Percentiles rank a stretch among this genome's conserved stretches.
These are phyloP conservation scores for Argyrosomus japonicus DNA, from an alignment of 2,113 vertebrate species.

Conservation along the genomic window DNA sequence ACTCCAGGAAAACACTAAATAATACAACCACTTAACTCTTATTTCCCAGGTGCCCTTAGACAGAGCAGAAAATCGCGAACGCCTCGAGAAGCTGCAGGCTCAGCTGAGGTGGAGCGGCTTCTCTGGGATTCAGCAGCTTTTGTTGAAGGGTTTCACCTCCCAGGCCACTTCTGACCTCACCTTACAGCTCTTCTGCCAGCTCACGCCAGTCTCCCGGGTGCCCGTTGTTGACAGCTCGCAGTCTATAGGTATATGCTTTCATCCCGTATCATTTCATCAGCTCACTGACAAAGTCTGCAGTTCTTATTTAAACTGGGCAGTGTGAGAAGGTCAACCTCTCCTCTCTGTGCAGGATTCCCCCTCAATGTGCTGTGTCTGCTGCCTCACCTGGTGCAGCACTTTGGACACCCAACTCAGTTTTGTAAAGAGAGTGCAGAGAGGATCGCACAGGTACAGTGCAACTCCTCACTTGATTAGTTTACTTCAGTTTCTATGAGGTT, in stretches of 20 bases:
- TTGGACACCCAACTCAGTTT: slow-evolving; percentile 94
- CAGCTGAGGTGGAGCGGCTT: slow-evolving; percentile 98
- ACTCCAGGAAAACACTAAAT: neutral
- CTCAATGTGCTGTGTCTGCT: slow-evolving; percentile 97
- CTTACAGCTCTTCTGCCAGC: slow-evolving; percentile 95
- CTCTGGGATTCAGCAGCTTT: slow-evolving; percentile 95
- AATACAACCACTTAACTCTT: neutral
- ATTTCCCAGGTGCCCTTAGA: slow-evolving; percentile 90
- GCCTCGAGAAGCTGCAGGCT: slow-evolving; percentile 95
- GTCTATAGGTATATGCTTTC: slow-evolving; percentile 89
- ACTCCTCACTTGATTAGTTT: neutral
- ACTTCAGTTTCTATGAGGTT: neutral
- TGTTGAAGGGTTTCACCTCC: slow-evolving; percentile 98
- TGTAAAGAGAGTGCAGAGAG: slow-evolving; percentile 97
- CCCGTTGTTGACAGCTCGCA: slow-evolving; percentile 98
- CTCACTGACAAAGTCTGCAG: neutral
- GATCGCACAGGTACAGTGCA: slow-evolving; percentile 92
- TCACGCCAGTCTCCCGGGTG: slow-evolving; percentile 95
- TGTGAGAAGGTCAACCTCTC: neutral
- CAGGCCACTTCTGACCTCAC: slow-evolving; percentile 95
- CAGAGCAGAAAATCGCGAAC: slow-evolving; percentile 94
- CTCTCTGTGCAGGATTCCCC: slow-evolving; percentile 89
- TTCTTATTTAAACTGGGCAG: neutral
- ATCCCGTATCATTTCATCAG: neutral
- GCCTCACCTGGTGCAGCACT: slow-evolving; percentile 97